Base-by-base conservation (phyloP, 2,113 vertebrate species). In the Lophochroa leadbeateri region DNA sequence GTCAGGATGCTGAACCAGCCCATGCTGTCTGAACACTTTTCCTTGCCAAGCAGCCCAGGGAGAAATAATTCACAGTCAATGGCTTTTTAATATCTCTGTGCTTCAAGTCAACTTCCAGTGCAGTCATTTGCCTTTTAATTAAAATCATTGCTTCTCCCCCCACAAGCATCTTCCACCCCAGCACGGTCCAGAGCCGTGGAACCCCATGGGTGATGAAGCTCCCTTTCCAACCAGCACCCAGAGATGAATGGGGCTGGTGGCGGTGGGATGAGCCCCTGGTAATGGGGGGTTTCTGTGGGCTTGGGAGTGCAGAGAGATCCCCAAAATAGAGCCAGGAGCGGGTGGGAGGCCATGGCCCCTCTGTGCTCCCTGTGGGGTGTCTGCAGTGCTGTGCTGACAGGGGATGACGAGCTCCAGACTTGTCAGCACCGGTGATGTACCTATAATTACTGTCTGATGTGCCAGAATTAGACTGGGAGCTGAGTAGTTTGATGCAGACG, bases 401-500 rank as follows among this genome's bases (percentile, higher is more conserved):
- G 96, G 97, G 95, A 96, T 75, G 94, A 96, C 25, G 85, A 85
- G 95, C 97, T 94, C 82, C 91, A 19, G 92, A 76, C 35, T 61
- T 97, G 97, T 97, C 97, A 97, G 97, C 4, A 13, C 88, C 8
- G 80, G 82, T 96, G 97, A 96, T 92, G 96, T 80, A 87, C 96
- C 98, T 95, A 78, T 98, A 98, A 98, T 98, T 97, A 98, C 97
- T 80, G 97, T 94, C 98, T 97, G 98, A 95, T 96, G 97, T 18
- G 95, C 98, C 96, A 82, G 97, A 98, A 98, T 98, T 97, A 98
- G 97, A 91, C 94, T 16, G 90, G 41, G 77, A 39, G 75, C 58
- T 9, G 82, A 97, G 97, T 24, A 33, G 86, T 28, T 82, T 85
- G 95, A 79, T 88, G 88, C 95, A 91, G 96, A 82, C 81, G 8